Evolutionary conservation across 2,888 invertebrate species (phyloP).

Genomic region (Saturnia japonica): DNA sequence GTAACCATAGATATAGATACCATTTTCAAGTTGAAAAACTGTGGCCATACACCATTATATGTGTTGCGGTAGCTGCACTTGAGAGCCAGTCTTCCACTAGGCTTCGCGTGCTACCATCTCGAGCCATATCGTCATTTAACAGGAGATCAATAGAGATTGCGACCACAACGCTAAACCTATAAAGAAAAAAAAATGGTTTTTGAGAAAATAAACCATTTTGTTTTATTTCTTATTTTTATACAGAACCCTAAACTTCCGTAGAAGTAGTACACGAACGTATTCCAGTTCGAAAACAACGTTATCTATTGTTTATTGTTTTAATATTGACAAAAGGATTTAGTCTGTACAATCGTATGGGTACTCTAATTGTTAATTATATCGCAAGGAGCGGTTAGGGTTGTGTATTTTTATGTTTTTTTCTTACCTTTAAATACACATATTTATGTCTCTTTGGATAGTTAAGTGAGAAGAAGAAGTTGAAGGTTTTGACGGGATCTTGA

Average conservation of each 20-base stretch:
- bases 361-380: constrained; percentile 1
- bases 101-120: too few relatives aligned
- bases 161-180: too few relatives aligned
- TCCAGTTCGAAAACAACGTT: constrained; percentile 30
- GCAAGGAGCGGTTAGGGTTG: constrained; percentile 5
- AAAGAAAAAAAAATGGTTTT: too few relatives aligned
- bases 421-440: background rate
- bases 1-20: too few relatives aligned
- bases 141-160: too few relatives aligned
- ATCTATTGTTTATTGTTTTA: constrained; percentile 27
- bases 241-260: background rate
- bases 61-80: too few relatives aligned
- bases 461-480: too few relatives aligned
- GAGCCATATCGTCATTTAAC: too few relatives aligned
- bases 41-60: too few relatives aligned
- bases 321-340: constrained; percentile 17
- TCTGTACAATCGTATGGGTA: background rate
- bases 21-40: too few relatives aligned
- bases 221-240: background rate
- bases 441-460: background rate
- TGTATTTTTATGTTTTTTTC: background rate
- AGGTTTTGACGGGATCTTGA: background rate
- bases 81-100: too few relatives aligned
- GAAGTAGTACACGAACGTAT: background rate
- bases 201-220: background rate